Conservation (phyloP, 2,888 invertebrate species). For the Andricus curvator region DNA sequence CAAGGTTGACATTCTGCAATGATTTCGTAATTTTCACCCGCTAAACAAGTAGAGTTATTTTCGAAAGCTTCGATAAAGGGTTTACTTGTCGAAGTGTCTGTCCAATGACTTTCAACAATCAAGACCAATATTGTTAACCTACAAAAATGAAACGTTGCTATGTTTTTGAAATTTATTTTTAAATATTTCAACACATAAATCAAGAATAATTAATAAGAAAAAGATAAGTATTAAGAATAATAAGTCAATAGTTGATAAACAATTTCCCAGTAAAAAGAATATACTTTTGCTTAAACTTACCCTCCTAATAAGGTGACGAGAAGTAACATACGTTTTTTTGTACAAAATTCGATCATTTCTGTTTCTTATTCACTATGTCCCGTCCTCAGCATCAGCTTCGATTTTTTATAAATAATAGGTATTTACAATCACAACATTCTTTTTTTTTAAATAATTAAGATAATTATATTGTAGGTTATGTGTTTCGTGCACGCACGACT, state of each 20-base stretch:
- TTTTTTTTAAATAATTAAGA: too few relatives aligned
- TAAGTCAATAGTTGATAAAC: background rate
- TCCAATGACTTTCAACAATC: conserved; percentile 89
- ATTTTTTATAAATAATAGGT: background rate
- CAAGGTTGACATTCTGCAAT: conserved; percentile 92
- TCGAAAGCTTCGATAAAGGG: conserved; percentile 83
- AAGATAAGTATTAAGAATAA: background rate
- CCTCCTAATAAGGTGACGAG: conserved; percentile 88
- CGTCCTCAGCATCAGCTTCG: background rate
- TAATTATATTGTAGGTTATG: too few relatives aligned
- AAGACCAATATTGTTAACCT: conserved; percentile 90
- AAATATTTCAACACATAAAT: background rate
- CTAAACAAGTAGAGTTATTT: conserved; percentile 89
- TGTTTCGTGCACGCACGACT: too few relatives aligned
- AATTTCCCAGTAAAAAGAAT: conserved; percentile 45
- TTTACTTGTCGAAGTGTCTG: conserved; percentile 82
- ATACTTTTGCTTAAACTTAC: conserved; percentile 79
- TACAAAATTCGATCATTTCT: conserved; percentile 90
- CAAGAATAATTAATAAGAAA: conserved; percentile 20
- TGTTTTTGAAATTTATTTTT: too few relatives aligned
- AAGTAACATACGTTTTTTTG: conserved; percentile 90
- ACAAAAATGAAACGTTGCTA: conserved; percentile 72
- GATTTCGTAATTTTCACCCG: conserved; percentile 85
- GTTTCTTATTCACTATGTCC: background rate
- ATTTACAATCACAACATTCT: too few relatives aligned